phyloP scores from a whole-genome alignment of 2,888 invertebrate genomes.

The Dynastes grantii region DNA sequence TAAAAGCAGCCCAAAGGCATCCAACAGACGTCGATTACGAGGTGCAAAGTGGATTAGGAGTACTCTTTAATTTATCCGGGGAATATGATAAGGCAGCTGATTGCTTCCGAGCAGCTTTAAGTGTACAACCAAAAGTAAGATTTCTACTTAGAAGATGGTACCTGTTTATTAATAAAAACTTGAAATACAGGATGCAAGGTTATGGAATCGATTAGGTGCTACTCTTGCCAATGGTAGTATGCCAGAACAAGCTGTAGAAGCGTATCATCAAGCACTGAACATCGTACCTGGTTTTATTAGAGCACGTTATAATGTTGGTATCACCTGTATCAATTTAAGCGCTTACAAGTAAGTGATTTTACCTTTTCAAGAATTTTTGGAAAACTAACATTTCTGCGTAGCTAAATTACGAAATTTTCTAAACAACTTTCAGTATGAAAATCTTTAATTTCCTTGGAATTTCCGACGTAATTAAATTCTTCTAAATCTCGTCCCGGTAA shows the following conservation, averaged over 20 bases:
- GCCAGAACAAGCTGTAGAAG: conserved; percentile 96
- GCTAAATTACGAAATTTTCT: too few relatives aligned
- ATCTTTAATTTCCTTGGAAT: too few relatives aligned
- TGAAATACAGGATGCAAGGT: conserved; percentile 82
- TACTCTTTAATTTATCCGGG: conserved; percentile 93
- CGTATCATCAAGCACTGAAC: conserved; percentile 92
- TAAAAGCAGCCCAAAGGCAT: conserved; percentile 85
- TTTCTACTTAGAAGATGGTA: neutral
- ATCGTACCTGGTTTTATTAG: conserved; percentile 96
- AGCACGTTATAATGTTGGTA: conserved; percentile 97
- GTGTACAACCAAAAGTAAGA: conserved; percentile 82
- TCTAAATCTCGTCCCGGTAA: too few relatives aligned
- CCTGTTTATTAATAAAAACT: conserved; percentile 14
- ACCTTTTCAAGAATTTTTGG: too few relatives aligned
- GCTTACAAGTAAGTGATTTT: conserved; percentile 76
- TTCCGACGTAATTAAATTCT: too few relatives aligned
- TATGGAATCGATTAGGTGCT: conserved; percentile 98
- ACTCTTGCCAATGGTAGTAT: conserved; percentile 96
- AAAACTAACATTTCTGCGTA: too few relatives aligned
- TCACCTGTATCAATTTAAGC: conserved; percentile 96
- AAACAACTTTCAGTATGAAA: too few relatives aligned
- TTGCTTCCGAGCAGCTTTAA: conserved; percentile 93
- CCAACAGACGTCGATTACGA: conserved; percentile 87
- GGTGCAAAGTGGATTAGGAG: conserved; percentile 94
- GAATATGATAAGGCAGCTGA: conserved; percentile 98